Base-by-base conservation (phyloP, 2,797 vertebrate genomes). In the Gila robusta region DNA sequence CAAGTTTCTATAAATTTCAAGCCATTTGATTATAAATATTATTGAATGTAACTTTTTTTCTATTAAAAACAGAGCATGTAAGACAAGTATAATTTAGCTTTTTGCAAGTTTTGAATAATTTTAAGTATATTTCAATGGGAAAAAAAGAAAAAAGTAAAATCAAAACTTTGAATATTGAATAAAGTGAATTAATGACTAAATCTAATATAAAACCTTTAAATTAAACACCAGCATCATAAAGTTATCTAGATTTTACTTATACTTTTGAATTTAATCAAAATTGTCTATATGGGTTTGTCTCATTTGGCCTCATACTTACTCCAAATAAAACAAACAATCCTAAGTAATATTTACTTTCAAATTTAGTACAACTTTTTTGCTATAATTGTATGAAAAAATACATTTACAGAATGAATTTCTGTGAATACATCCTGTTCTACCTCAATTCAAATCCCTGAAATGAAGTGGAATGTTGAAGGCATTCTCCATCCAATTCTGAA, bases 401-500 rank as follows among this genome's bases (percentile, higher is more conserved):
- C 9, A 32, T 10, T 32, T 28, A 54, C 49, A n/a, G 19, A 21
- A 37, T 23, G 11, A 0, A 56, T 77, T 37, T 56, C 12, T 37
- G 41, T 41, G 6, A 62, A 14, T 59, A n/a, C 4, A n/a, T 62
- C 7, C 14, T 59, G 4, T 76, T 76, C 19, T 62, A 39, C 12
- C 76, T 62, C 14, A 79, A 10, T 26, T 41, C 23, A 41, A 78
- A 78, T 78, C n/a, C 76, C 23, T 32, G 26, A 74, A 52, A 26
- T 74, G 4, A 74, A 74, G 11, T 28, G 37, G 26, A 32, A 54
- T 76, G 19, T 54, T 6, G 19, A 69, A 69, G 10, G 28, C 10
- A 21, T 35, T 76, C 17, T 32, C 28, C 5, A 74, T 74, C 17
- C 9, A 32, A 7, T 76, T 78, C 35, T 59, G 12, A 78, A 59